Conservation (phyloP, 2,113 vertebrate genomes). For the Poicephalus gulielmi region DNA sequence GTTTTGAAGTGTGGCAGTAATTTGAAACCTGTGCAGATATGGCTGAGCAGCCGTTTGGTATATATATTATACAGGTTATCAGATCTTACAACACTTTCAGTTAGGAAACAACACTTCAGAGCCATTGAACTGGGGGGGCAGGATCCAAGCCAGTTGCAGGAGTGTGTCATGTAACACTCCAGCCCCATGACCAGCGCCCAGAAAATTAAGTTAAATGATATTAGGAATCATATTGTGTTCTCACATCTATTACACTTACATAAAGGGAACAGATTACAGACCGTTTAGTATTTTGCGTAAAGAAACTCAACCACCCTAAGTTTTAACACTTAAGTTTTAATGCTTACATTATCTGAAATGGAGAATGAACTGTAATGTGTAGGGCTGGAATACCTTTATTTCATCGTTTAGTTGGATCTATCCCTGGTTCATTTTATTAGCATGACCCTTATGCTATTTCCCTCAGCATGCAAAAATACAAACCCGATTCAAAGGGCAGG, state of each 20-base stretch:
- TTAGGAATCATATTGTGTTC: not conserved
- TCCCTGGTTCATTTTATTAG: rapidly evolving
- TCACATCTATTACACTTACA: not conserved
- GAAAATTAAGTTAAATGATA: not conserved
- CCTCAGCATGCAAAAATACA: not conserved
- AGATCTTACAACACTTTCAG: not conserved
- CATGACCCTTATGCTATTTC: not conserved
- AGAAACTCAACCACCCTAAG: not conserved
- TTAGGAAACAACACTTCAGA: not conserved
- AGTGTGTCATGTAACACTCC: rapidly evolving
- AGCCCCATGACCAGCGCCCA: not conserved
- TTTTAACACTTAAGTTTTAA: not conserved
- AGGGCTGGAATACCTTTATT: not conserved
- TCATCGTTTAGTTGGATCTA: not conserved
- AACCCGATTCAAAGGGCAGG: rapidly evolving
- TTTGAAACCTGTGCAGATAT: not conserved
- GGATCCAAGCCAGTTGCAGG: rapidly evolving
- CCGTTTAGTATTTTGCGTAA: not conserved
- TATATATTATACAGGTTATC: not conserved
- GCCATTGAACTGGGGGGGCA: no score
- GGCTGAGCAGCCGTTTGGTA: not conserved
- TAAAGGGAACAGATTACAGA: not conserved
- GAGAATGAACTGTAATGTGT: not conserved
- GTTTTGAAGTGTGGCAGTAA: not conserved
- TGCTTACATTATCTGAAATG: not conserved